Evolutionary conservation across 2,113 vertebrate species (phyloP), one percentile per base, ranked within the genome.

Genomic region (Lamprotornis superbus): DNA sequence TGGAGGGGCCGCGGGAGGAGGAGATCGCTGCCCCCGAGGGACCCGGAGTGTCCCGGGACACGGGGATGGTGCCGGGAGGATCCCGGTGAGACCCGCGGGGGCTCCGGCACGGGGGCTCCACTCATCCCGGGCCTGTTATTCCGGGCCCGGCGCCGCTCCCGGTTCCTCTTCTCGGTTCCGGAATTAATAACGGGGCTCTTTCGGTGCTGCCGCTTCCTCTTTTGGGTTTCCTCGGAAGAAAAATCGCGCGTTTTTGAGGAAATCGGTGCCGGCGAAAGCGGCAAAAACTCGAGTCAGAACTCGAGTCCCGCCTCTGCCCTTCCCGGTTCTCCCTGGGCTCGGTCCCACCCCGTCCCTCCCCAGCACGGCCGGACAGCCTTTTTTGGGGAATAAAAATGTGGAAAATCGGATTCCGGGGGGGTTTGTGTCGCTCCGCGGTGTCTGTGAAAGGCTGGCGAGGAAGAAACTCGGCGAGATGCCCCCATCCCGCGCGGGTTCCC

Each of bases 1-100:
- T 0, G 73, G 9, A 9, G 56, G 27, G 14, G n/a, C 1, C 21
- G 28, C 44, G 55, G 20, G 11, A 5, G 42, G 21, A 5, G 12
- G 11, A 11, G 28, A 50, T 12, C 20, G 5, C 57, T 9, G 46
- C 5, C 57, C 9, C 30, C 37, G 42, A 5, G 37, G 75, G 59
- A 2, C 1, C 35, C 42, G 4, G 57, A 15, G n/a, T n/a, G n/a
- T n/a, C n/a, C n/a, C n/a, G n/a, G n/a, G n/a, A n/a, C n/a, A n/a
- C n/a, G n/a, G n/a, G n/a, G n/a, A n/a, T n/a, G n/a, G n/a, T n/a
- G n/a, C n/a, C n/a, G n/a, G n/a, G n/a, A n/a, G 42, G 53, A 12
- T 35, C 18, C 40, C 50, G 37, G 68, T 11, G 35, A 35, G 49
- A 37, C 19, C 50, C 31, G 10, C 2, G 33, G 25, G 55, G 56